Evolutionary conservation across 2,797 vertebrate species (phyloP).

Genomic region (Coluber constrictor): DNA sequence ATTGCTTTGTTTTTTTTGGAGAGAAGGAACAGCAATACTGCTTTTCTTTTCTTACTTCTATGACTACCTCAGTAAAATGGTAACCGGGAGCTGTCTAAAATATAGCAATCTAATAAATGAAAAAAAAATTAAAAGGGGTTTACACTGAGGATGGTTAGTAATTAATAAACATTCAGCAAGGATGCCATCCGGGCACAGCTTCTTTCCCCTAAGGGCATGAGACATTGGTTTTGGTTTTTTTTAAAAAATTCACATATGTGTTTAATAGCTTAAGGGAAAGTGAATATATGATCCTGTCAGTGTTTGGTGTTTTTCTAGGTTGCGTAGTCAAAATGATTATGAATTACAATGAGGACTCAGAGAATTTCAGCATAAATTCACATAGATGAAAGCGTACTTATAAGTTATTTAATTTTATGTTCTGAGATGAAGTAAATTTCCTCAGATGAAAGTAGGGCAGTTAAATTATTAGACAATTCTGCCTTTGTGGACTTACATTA

Average conservation of each 20-base stretch:
- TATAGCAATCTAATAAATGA: background rate
- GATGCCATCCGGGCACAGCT: conserved; percentile 37
- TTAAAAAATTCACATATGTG: conserved; percentile 44
- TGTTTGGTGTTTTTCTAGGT: conserved; percentile 55
- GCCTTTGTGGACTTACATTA: conserved; percentile 13
- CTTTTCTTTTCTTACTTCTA: background rate
- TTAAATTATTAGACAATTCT: conserved; percentile 30
- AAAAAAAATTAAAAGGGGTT: background rate
- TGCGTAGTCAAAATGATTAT: conserved; percentile 59
- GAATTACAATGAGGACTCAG: conserved; percentile 50
- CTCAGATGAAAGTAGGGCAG: conserved; percentile 30
- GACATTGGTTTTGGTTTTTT: background rate
- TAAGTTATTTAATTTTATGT: conserved; percentile 40
- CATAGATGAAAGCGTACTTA: conserved; percentile 42
- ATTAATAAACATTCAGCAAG: conserved; percentile 39
- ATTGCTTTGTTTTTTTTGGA: background rate
- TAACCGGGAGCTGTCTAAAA: conserved; percentile 11
- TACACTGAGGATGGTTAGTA: background rate
- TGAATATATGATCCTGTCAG: conserved; percentile 52
- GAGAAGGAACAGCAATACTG: too few species aligned
- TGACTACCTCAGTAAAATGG: conserved; percentile 10
- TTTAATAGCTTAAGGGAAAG: conserved; percentile 46
- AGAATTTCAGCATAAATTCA: conserved; percentile 47
- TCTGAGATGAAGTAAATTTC: conserved; percentile 42
- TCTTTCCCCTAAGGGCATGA: conserved; percentile 20